These are phyloP conservation scores for Doryteuthis pealeii DNA, from an alignment of 1,140 invertebrate species.

Conservation along the genomic window DNA sequence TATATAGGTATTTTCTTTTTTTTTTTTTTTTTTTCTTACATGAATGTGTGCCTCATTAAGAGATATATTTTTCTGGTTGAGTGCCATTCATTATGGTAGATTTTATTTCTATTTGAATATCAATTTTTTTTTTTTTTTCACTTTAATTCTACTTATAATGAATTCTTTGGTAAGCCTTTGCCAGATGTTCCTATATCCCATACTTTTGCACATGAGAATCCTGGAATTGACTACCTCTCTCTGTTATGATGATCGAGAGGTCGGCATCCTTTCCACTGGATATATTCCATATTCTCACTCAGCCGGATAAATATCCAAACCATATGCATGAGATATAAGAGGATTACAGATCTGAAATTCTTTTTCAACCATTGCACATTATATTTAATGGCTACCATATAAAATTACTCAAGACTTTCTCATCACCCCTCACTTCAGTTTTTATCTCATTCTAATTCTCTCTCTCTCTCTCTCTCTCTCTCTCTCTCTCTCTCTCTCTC, in stretches of 20 bases:
- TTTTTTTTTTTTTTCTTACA: too few relatives aligned
- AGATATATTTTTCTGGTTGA: too few relatives aligned
- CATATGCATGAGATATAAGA: constrained; percentile 9
- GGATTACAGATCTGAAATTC: constrained; percentile 2
- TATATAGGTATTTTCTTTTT: too few relatives aligned
- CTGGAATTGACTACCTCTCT: too few relatives aligned
- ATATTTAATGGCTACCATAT: neutral
- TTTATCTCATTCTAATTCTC: constrained; percentile 15
- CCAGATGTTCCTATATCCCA: too few relatives aligned
- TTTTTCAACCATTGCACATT: constrained; percentile 11
- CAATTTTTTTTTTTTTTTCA: too few relatives aligned
- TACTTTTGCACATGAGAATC: too few relatives aligned
- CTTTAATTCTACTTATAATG: too few relatives aligned
- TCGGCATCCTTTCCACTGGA: constrained; percentile 3
- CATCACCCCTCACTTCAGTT: neutral
- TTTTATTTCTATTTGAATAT: too few relatives aligned
- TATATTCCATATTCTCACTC: constrained; percentile 6
- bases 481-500: constrained; percentile 13
- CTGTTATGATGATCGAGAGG: neutral
- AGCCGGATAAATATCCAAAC: constrained; percentile 8
- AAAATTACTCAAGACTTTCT: constrained; percentile 5
- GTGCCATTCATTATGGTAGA: too few relatives aligned
- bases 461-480: constrained; percentile 13
- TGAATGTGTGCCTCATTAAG: too few relatives aligned
- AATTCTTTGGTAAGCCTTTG: too few relatives aligned